Conservation (phyloP, 23 tunicate genomes). For the Corella eumyota region DNA sequence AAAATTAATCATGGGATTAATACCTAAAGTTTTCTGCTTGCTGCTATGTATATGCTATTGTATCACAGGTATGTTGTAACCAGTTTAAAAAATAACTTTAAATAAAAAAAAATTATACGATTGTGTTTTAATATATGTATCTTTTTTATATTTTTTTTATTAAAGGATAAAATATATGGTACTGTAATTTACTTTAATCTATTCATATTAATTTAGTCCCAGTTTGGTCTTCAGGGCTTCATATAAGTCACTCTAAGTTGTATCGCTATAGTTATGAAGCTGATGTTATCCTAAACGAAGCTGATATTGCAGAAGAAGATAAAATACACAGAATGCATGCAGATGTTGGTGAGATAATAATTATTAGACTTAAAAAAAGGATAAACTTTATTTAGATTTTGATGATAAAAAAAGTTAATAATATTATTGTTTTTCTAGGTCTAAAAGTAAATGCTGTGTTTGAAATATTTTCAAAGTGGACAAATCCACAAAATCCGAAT, state of each 20-base stretch:
- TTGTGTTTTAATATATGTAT: neutral
- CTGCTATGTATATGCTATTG: conserved; percentile 29
- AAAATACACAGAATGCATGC: conserved; percentile 74
- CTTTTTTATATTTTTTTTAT: neutral
- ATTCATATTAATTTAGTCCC: conserved; percentile 5
- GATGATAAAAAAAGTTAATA: neutral
- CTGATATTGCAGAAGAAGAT: conserved; percentile 53
- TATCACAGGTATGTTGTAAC: conserved; percentile 26
- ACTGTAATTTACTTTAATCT: neutral
- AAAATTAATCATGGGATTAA: conserved; percentile 12
- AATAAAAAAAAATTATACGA: neutral
- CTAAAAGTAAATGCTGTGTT: conserved; percentile 68
- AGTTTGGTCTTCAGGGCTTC: conserved; percentile 47
- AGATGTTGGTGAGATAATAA: conserved; percentile 71
- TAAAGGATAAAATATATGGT: neutral
- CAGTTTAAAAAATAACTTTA: neutral
- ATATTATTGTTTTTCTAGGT: conserved; percentile 15
- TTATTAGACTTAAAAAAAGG: neutral
- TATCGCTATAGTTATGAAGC: conserved; percentile 93
- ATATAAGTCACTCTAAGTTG: conserved; percentile 30
- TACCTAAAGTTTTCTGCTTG: conserved; percentile 26
- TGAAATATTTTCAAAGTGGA: conserved; percentile 63
- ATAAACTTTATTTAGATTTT: neutral
- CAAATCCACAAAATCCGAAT: conserved; percentile 49
- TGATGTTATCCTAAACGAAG: conserved; percentile 80